Conservation (phyloP, 2,888 invertebrate species). For the Ichneumoninae sp. region DNA sequence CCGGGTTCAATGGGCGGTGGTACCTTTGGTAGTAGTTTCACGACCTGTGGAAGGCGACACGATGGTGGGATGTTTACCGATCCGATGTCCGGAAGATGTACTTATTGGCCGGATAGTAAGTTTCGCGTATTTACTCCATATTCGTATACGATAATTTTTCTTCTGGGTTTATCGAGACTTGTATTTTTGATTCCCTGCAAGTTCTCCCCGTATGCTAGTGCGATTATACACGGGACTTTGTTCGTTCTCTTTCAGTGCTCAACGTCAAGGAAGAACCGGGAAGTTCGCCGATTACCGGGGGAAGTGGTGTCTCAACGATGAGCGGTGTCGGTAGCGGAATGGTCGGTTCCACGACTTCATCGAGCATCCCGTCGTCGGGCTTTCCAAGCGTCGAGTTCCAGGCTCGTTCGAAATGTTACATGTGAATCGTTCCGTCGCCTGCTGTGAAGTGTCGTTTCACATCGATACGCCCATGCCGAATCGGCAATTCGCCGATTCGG, state of each 20-base stretch:
- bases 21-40: constrained; percentile 78
- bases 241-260: constrained; percentile 73
- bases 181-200: not conserved
- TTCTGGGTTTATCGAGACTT: not conserved
- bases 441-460: not conserved
- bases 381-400: constrained; percentile 80
- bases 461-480: not conserved
- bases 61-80: constrained; percentile 74
- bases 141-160: not conserved
- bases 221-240: not conserved
- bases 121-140: constrained; percentile 1
- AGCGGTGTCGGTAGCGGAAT: constrained; percentile 76
- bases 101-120: constrained; percentile 81
- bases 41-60: constrained; percentile 79
- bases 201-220: not conserved
- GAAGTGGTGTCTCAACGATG: constrained; percentile 75
- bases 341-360: constrained; percentile 76
- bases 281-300: constrained; percentile 74
- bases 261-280: constrained; percentile 82
- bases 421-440: constrained; percentile 71
- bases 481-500: constrained; percentile 43
- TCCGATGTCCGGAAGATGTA: constrained; percentile 76
- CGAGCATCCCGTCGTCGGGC: constrained; percentile 79
- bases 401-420: constrained; percentile 80
- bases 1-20: constrained; percentile 76